Evolutionary conservation across 2,888 invertebrate genomes (phyloP).

Genomic region (Acanthococcus lagerstroemiae): DNA sequence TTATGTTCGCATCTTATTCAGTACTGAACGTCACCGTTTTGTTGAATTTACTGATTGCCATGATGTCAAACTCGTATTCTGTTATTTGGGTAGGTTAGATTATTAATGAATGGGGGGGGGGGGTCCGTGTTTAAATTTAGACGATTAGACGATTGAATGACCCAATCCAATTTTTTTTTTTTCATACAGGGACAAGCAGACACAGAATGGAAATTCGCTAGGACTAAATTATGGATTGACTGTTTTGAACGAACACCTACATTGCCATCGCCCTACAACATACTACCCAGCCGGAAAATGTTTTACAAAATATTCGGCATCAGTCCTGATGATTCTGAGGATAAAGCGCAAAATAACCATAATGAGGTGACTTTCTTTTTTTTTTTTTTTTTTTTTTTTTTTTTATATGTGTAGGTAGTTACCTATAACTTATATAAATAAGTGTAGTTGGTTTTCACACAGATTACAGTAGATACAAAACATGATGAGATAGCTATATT

Average conservation of each 20-base stretch:
- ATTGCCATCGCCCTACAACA: slow-evolving; percentile 86
- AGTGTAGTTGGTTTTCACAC: too few species aligned
- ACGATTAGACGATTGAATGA: too few species aligned
- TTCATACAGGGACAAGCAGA: slow-evolving; percentile 75
- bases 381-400: too few species aligned
- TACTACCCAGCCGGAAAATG: slow-evolving; percentile 58
- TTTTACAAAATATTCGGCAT: not conserved
- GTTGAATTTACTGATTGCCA: slow-evolving; percentile 87
- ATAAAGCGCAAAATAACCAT: too few species aligned
- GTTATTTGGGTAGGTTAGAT: slow-evolving; percentile 67
- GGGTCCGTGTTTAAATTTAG: too few species aligned
- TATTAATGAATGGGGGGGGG: slow-evolving; percentile 6
- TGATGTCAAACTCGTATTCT: slow-evolving; percentile 96
- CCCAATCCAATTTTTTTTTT: not conserved
- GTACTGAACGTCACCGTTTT: slow-evolving; percentile 90
- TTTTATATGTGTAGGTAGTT: too few species aligned
- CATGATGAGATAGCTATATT: too few species aligned
- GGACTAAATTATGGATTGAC: slow-evolving; percentile 89
- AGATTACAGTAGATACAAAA: too few species aligned
- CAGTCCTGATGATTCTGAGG: too few species aligned
- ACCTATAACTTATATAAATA: too few species aligned
- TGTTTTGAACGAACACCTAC: slow-evolving; percentile 89
- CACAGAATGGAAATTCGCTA: slow-evolving; percentile 92
- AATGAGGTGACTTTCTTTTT: too few species aligned
- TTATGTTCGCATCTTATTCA: slow-evolving; percentile 93